Evolutionary conservation across 2,797 vertebrate genomes (phyloP).

Genomic region (Coendou prehensilis): DNA sequence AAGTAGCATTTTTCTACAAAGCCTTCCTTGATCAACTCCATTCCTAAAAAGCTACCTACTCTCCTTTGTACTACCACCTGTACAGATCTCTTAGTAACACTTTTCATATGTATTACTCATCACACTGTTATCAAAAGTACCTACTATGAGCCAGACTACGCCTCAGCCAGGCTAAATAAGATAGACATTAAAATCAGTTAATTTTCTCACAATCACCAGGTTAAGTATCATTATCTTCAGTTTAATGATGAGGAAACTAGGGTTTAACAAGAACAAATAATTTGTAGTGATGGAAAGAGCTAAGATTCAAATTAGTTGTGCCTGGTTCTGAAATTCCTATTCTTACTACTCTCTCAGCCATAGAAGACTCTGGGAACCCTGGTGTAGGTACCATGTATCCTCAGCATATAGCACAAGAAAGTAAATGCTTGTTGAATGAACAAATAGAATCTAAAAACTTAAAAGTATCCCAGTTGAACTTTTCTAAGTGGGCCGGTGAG

Average conservation of each 20-base stretch:
- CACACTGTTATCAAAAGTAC: background rate
- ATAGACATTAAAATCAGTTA: conserved; percentile 4
- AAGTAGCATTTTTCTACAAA: background rate
- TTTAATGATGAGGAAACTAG: conserved; percentile 35
- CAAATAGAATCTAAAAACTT: background rate
- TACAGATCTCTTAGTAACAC: background rate
- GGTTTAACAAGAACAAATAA: conserved; percentile 50
- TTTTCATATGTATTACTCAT: background rate
- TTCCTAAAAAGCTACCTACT: background rate
- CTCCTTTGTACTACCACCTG: background rate
- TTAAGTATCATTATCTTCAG: conserved; percentile 51
- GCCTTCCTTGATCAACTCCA: background rate
- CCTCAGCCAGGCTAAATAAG: background rate
- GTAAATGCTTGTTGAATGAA: conserved; percentile 30
- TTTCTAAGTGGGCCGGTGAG: no score
- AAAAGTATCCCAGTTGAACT: background rate
- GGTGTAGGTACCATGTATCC: background rate
- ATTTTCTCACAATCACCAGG: background rate
- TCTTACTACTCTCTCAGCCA: background rate
- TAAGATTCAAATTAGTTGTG: conserved; percentile 37
- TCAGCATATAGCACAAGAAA: background rate
- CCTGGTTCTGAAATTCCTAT: background rate
- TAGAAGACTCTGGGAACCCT: background rate
- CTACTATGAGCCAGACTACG: background rate
- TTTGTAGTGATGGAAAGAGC: background rate